Evolutionary conservation across 1,140 invertebrate species (phyloP).

Genomic region (Solen grandis): DNA sequence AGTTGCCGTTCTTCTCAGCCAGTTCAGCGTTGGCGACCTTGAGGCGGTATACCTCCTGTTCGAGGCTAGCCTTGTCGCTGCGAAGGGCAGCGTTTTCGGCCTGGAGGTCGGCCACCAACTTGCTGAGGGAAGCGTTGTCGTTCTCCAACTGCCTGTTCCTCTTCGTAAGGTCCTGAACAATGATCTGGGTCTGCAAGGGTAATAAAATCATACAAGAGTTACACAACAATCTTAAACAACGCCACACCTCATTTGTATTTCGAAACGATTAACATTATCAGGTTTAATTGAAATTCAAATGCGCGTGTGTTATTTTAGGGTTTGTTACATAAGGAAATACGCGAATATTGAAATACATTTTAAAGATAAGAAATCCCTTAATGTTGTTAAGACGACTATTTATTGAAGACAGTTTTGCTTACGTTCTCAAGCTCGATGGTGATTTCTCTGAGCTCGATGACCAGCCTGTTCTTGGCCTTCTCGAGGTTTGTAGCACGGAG

Average conservation of each 20-base stretch:
- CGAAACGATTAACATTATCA: too few species aligned
- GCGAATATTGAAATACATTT: too few species aligned
- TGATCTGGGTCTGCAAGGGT: slow-evolving; percentile 73
- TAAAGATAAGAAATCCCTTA: too few species aligned
- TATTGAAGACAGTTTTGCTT: too few species aligned
- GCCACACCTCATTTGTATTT: too few species aligned
- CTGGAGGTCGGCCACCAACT: slow-evolving; percentile 75
- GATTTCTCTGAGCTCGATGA: slow-evolving; percentile 78
- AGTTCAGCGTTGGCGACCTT: slow-evolving; percentile 77
- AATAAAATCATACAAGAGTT: too few species aligned
- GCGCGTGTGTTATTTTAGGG: neutral
- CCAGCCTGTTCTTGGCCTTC: slow-evolving; percentile 79
- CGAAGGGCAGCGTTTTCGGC: slow-evolving; percentile 71
- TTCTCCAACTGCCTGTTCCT: slow-evolving; percentile 79
- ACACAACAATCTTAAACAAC: too few species aligned
- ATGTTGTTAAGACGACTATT: too few species aligned
- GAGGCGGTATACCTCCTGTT: slow-evolving; percentile 75
- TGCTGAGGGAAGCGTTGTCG: slow-evolving; percentile 75
- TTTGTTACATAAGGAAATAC: too few species aligned
- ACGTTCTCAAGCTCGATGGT: slow-evolving; percentile 80
- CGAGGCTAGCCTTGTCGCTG: slow-evolving; percentile 77
- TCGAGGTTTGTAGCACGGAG: slow-evolving; percentile 74
- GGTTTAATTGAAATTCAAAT: neutral
- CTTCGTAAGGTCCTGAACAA: slow-evolving; percentile 78
- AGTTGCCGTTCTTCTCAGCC: slow-evolving; percentile 76